Evolutionary conservation across 2,797 vertebrate genomes (phyloP).

Genomic region (Numenius phaeopus): DNA sequence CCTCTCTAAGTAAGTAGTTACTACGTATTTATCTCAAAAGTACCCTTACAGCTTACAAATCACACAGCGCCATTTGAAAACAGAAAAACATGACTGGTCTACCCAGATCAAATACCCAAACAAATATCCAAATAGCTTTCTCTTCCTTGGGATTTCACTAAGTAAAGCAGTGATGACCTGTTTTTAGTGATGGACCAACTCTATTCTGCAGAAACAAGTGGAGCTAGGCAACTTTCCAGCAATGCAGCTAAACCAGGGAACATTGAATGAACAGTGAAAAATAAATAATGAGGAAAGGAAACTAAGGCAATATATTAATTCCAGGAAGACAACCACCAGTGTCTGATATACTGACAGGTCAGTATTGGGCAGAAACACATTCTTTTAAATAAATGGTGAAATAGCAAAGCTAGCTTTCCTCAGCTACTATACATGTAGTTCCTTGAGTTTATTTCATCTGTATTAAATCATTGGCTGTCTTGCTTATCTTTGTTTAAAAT

Average conservation of each 20-base stretch:
- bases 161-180: neutral
- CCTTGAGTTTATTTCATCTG: neutral
- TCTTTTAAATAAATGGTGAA: neutral
- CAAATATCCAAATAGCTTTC: neutral
- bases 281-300: neutral
- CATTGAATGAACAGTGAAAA: neutral
- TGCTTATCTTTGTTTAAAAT: neutral
- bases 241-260: neutral
- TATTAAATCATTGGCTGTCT: neutral
- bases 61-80: neutral
- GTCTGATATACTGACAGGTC: neutral
- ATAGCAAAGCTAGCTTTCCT: neutral
- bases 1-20: neutral
- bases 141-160: neutral
- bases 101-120: neutral
- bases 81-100: neutral
- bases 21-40: neutral
- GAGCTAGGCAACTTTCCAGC: neutral
- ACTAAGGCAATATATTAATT: neutral
- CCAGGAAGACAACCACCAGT: neutral
- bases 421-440: neutral
- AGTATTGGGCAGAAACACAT: neutral
- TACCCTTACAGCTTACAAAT: neutral
- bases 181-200: neutral
- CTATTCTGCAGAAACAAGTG: neutral